phyloP scores from a whole-genome alignment of 2,797 vertebrate species.

The Hapalemur alaotrensis region DNA sequence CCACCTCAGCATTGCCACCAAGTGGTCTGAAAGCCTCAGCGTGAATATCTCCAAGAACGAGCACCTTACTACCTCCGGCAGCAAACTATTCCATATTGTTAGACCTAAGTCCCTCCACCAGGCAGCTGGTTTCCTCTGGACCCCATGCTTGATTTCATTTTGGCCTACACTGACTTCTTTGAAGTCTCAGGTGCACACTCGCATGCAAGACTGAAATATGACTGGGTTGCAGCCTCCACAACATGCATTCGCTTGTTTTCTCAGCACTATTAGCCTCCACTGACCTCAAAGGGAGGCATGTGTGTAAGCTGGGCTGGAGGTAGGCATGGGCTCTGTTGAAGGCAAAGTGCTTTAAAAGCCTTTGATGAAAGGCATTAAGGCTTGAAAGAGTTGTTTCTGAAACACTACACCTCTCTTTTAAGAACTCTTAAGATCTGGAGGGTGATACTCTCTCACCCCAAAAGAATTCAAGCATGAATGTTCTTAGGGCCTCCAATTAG shows the following conservation, averaged over 20 bases:
- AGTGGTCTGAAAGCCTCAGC: not conserved
- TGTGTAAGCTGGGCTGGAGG: slow-evolving; percentile 68
- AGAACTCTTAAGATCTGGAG: slow-evolving; percentile 80
- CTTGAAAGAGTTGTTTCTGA: slow-evolving; percentile 79
- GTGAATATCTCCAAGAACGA: not conserved
- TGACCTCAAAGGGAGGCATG: slow-evolving; percentile 71
- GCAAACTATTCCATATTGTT: not conserved
- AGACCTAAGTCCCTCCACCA: not conserved
- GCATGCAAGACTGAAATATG: not conserved
- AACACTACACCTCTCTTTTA: slow-evolving; percentile 75
- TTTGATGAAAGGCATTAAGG: slow-evolving; percentile 79
- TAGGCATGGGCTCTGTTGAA: slow-evolving; percentile 64
- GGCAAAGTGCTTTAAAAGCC: slow-evolving; percentile 78
- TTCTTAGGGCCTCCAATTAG: slow-evolving; percentile 69
- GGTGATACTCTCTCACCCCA: slow-evolving; percentile 75
- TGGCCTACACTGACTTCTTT: slow-evolving; percentile 16
- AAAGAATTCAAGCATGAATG: slow-evolving; percentile 78
- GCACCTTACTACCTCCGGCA: not conserved
- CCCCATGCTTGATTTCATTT: not conserved
- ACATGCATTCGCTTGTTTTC: slow-evolving; percentile 46
- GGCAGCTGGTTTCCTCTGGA: slow-evolving; percentile 1
- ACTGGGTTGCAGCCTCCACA: not conserved
- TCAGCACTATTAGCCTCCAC: slow-evolving; percentile 53
- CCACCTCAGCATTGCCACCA: not conserved
- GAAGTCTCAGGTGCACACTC: slow-evolving; percentile 22